Percentiles rank a stretch among this genome's conserved stretches.
phyloP scores from a whole-genome alignment of 2,888 invertebrate species.

The Drosophila tanythrix region DNA sequence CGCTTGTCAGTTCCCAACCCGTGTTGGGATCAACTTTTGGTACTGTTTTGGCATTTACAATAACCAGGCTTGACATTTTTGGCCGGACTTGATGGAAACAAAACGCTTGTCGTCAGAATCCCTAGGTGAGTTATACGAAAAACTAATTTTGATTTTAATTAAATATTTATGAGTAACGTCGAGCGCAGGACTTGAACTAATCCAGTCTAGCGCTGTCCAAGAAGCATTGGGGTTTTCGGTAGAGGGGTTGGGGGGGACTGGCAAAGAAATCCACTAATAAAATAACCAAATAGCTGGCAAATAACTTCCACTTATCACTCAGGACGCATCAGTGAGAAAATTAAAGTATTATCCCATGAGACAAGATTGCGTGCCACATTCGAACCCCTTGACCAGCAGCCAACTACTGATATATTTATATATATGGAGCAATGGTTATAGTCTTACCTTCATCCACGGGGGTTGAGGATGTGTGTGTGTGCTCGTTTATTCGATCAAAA shows the following conservation, averaged over 20 bases:
- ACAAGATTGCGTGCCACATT: constrained; percentile 63
- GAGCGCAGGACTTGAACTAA: constrained; percentile 25
- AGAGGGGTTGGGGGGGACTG: not conserved
- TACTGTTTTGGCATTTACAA: constrained; percentile 56
- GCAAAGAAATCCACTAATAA: constrained; percentile 64
- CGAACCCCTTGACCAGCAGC: constrained; percentile 57
- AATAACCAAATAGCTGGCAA: constrained; percentile 77
- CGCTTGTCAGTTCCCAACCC: constrained; percentile 14
- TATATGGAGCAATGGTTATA: constrained; percentile 27
- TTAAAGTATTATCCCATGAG: constrained; percentile 81
- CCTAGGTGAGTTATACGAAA: constrained; percentile 42
- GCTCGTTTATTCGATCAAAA: constrained; percentile 84
- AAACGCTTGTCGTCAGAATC: constrained; percentile 44
- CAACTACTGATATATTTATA: constrained; percentile 34
- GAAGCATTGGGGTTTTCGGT: not conserved
- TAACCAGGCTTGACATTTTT: constrained; percentile 57
- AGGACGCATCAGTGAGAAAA: constrained; percentile 78
- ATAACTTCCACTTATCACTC: constrained; percentile 83
- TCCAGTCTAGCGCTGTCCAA: constrained; percentile 15
- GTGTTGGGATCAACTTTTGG: constrained; percentile 40
- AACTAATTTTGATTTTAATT: constrained; percentile 79
- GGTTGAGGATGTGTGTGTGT: constrained; percentile 28
- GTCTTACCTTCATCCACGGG: constrained; percentile 35
- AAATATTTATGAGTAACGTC: constrained; percentile 69
- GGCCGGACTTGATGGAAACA: constrained; percentile 61